These are phyloP conservation scores for Sylvicola cinctus DNA, from an alignment of 2,888 invertebrate genomes.

Conservation along the genomic window DNA sequence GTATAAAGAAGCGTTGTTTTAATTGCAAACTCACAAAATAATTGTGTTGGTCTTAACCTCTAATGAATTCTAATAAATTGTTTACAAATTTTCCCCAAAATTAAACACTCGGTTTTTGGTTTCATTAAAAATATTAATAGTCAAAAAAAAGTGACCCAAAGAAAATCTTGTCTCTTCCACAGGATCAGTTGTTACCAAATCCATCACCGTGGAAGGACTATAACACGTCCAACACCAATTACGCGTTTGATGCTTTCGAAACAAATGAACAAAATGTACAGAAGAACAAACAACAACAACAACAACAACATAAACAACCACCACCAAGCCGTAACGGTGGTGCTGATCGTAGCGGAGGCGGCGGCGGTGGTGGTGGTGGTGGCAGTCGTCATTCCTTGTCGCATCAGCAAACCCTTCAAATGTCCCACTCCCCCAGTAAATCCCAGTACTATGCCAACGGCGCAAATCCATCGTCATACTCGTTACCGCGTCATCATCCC, in stretches of 20 bases:
- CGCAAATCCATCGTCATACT: background rate
- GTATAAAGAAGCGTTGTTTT: too few species aligned
- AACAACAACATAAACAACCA: too few species aligned
- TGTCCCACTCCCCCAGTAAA: slow-evolving; percentile 26
- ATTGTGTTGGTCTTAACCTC: too few species aligned
- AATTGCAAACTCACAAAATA: too few species aligned
- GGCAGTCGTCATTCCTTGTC: slow-evolving; percentile 15
- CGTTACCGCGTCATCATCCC: background rate
- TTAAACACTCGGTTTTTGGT: too few species aligned
- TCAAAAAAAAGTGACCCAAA: too few species aligned
- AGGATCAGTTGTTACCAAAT: slow-evolving; percentile 57
- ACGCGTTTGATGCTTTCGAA: slow-evolving; percentile 37
- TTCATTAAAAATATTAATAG: too few species aligned
- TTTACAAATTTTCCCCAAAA: too few species aligned
- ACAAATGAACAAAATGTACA: too few species aligned
- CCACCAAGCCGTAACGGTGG: slow-evolving; percentile 10
- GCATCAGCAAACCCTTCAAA: slow-evolving; percentile 23
- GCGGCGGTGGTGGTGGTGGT: slow-evolving; percentile 13
- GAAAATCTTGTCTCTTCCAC: too few species aligned
- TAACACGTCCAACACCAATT: slow-evolving; percentile 57
- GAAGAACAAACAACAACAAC: too few species aligned
- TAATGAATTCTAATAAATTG: too few species aligned
- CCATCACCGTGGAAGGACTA: slow-evolving; percentile 74
- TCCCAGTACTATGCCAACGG: slow-evolving; percentile 14
- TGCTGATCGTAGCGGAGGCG: slow-evolving; percentile 9